Conservation (phyloP, 2,888 invertebrate species). For the Hypsopygia costalis region DNA sequence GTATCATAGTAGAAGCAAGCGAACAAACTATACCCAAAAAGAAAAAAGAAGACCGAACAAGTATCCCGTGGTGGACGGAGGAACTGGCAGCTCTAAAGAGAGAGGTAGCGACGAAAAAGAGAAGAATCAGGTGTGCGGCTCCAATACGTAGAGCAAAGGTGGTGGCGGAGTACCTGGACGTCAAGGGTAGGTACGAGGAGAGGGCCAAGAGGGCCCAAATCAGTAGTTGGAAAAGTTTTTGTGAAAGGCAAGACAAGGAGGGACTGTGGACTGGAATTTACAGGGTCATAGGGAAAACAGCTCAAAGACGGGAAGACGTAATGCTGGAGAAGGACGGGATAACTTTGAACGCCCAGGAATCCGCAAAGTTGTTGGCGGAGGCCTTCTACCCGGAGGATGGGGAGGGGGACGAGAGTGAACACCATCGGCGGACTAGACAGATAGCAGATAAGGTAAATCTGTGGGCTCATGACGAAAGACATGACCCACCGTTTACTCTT, state of each 20-base stretch:
- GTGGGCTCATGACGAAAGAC: not conserved
- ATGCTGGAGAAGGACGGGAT: not conserved
- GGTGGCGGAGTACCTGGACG: slow-evolving; percentile 16
- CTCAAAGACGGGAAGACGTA: not conserved
- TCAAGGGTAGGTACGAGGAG: slow-evolving; percentile 16
- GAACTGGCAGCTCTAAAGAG: too few species aligned
- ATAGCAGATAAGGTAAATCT: too few species aligned
- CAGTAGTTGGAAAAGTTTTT: slow-evolving; percentile 21
- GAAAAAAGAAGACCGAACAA: too few species aligned
- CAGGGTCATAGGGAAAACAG: slow-evolving; percentile 5
- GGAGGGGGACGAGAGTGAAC: not conserved
- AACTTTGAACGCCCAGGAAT: not conserved
- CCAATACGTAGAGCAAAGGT: slow-evolving; percentile 10
- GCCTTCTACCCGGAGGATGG: slow-evolving; percentile 11
- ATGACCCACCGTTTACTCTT: not conserved
- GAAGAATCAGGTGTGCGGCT: slow-evolving; percentile 15
- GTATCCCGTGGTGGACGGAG: too few species aligned
- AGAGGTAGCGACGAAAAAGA: slow-evolving; percentile 10
- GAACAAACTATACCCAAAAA: too few species aligned
- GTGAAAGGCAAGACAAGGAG: slow-evolving; percentile 19
- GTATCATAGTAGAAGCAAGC: too few species aligned
- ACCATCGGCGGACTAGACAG: slow-evolving; percentile 1
- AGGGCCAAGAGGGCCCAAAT: slow-evolving; percentile 11
- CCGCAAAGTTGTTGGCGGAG: slow-evolving; percentile 4
- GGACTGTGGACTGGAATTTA: slow-evolving; percentile 12